Percentiles rank a stretch among this genome's conserved stretches.
Evolutionary conservation across 2,888 invertebrate species (phyloP).

Genomic region (Herminia tarsipennalis): DNA sequence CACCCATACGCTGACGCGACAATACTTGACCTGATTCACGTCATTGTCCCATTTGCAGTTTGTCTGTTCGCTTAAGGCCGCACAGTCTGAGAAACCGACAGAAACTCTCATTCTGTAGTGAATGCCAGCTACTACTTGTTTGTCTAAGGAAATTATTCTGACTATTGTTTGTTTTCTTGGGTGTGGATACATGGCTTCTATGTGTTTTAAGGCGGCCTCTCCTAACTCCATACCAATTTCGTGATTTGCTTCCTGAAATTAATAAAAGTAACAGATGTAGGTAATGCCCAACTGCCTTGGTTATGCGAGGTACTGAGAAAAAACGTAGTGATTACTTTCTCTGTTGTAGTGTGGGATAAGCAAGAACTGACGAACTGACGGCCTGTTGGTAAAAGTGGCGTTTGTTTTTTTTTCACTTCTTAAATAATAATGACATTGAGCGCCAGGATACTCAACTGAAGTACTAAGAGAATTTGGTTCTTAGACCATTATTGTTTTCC

Average conservation of each 20-base stretch:
- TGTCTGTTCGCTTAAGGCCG: slow-evolving; percentile 62
- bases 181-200: slow-evolving; percentile 77
- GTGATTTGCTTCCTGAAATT: slow-evolving; percentile 12
- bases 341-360: too few species aligned
- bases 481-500: too few species aligned
- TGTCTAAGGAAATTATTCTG: slow-evolving; percentile 72
- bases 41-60: slow-evolving; percentile 58
- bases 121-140: slow-evolving; percentile 71
- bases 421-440: too few species aligned
- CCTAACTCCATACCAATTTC: slow-evolving; percentile 65
- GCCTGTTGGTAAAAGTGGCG: too few species aligned
- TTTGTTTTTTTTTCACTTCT: too few species aligned
- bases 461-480: too few species aligned
- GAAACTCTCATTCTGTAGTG: slow-evolving; percentile 78
- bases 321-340: too few species aligned
- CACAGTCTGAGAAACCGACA: slow-evolving; percentile 71
- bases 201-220: slow-evolving; percentile 68
- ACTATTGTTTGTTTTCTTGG: slow-evolving; percentile 70
- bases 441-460: too few species aligned
- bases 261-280: not conserved
- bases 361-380: too few species aligned
- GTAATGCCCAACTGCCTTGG: too few species aligned
- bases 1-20: slow-evolving; percentile 74
- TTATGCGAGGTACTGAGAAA: too few species aligned
- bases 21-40: slow-evolving; percentile 62